Base-by-base conservation (phyloP, 30 jellyfish, hydroid and myxozoan species). In the Cassiopea andromeda region DNA sequence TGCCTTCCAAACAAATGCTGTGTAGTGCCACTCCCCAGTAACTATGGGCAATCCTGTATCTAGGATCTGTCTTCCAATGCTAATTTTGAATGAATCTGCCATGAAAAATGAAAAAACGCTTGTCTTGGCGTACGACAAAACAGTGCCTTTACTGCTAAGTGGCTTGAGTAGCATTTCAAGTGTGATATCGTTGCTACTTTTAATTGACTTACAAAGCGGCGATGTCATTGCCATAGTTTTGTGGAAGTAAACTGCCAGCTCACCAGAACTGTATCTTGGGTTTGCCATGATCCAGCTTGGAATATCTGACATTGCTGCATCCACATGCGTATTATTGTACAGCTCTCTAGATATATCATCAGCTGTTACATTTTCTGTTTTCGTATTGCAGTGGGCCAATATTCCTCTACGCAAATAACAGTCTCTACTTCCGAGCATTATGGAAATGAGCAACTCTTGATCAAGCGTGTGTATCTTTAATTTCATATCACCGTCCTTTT, bases 121-220 rank as follows among this genome's bases (percentile, higher is more conserved):
- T 74, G 75, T 60, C 80, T 72, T 72, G 7, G 95, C 86, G 44
- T 67, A 88, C 46, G 95, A 38, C 59, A 88, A 48, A 27, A 88
- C 71, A 44, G 78, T 69, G 18, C 95, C 95, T 1, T 80, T 71
- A 3, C 6, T 45, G 81, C 54, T 79, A 69, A 5, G 78, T n/a
- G 95, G 95, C 54, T 69, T 78, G 60, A 88, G 68, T 77, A 88
- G 88, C 76, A 88, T 8, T 68, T 72, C 90, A 58, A 88, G 14
- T 19, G 95, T 88, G 60, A 72, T 60, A 67, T 88, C 95, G 59
- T 74, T 73, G 69, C 73, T 73, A 14, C 76, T 75, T 50, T 8
- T 15, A 49, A 88, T 13, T 15, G 95, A 57, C 43, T 54, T 78
- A 70, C 95, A 88, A 7, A 88, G 77, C 47, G 86, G 85, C 57